A percentile compares a stretch with the other conserved stretches of the same genome.
These are phyloP conservation scores for Sylvia borin DNA, from an alignment of 2,797 vertebrate species.

Conservation along the genomic window DNA sequence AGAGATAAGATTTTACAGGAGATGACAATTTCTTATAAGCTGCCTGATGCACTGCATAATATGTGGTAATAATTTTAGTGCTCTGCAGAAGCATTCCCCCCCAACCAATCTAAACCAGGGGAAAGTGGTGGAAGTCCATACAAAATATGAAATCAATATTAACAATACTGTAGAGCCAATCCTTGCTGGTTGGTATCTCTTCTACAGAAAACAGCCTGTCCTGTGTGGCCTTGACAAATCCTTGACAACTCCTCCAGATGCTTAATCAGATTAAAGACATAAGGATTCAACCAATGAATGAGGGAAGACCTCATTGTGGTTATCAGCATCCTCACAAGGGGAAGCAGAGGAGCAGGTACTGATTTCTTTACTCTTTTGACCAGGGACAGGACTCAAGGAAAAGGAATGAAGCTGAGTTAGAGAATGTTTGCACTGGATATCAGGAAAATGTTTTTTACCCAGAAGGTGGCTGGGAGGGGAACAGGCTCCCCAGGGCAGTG, in stretches of 20 bases:
- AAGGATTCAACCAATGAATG: not conserved
- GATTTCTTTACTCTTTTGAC: not conserved
- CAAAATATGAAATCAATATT: not conserved
- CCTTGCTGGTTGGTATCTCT: not conserved
- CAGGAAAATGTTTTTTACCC: not conserved
- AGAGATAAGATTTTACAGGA: conserved; percentile 30
- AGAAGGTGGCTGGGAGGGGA: not conserved
- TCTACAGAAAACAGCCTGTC: not conserved
- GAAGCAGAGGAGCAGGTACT: not conserved
- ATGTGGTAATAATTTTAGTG: not conserved
- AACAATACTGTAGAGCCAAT: not conserved
- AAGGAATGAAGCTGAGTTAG: not conserved
- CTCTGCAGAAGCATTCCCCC: not conserved
- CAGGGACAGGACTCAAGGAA: not conserved
- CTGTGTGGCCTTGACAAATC: not conserved
- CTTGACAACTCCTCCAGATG: not conserved
- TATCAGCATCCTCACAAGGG: not conserved
- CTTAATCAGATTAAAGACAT: not conserved
- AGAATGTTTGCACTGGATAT: not conserved
- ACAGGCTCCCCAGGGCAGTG: not conserved
- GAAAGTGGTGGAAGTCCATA: not conserved
- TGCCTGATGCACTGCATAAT: conserved; percentile 2
- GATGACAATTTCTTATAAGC: conserved; percentile 2
- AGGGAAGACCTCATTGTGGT: not conserved
- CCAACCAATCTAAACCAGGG: not conserved